phyloP scores from a whole-genome alignment of 2,113 vertebrate species.

The Athene noctua region DNA sequence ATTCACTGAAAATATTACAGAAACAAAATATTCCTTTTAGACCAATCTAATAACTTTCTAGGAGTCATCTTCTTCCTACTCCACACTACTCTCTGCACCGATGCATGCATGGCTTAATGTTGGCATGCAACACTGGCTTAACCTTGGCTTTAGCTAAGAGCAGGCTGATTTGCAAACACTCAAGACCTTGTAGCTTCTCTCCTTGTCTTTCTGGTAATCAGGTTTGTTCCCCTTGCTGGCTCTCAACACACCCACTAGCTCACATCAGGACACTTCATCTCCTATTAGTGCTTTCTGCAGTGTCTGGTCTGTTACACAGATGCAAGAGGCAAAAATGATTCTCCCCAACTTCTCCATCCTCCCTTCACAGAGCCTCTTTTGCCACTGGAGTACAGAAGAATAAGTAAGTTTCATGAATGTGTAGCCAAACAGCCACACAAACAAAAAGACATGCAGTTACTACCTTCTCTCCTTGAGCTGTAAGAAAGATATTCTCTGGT shows the following conservation, averaged over 20 bases:
- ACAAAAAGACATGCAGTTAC: neutral
- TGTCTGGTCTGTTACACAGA: neutral
- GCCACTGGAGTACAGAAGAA: neutral
- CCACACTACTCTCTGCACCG: neutral
- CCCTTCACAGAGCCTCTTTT: neutral
- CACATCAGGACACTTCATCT: neutral
- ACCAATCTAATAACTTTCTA: neutral
- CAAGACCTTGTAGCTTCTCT: neutral
- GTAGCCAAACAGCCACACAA: neutral
- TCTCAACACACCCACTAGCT: neutral
- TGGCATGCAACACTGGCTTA: too few relatives aligned
- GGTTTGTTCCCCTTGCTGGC: neutral
- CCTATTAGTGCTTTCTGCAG: neutral
- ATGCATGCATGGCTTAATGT: too few relatives aligned
- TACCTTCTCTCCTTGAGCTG: neutral
- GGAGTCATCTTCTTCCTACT: neutral
- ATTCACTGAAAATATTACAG: neutral
- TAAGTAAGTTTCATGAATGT: neutral
- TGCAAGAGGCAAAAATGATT: neutral
- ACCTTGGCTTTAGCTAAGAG: neutral
- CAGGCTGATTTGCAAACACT: neutral
- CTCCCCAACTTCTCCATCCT: neutral
- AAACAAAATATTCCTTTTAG: neutral
- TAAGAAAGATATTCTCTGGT: neutral
- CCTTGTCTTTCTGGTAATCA: neutral